phyloP scores from a whole-genome alignment of 2,888 invertebrate species.

The Drosophila suboccidentalis region DNA sequence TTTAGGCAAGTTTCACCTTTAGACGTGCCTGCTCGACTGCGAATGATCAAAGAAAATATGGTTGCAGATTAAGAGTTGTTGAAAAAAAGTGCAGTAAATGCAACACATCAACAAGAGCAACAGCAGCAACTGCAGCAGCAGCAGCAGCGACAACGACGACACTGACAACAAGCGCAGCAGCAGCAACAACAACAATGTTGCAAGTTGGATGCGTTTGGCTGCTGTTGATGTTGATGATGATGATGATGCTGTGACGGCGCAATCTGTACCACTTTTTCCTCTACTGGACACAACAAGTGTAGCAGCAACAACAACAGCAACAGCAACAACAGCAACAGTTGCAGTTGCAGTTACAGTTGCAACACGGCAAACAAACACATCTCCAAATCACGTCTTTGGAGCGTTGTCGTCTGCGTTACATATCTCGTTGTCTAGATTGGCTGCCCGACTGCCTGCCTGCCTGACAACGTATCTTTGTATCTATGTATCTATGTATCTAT shows the following conservation, averaged over 20 bases:
- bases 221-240: conserved; percentile 40
- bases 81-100: conserved; percentile 53
- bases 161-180: conserved; percentile 3
- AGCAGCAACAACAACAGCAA: conserved; percentile 53
- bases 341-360: conserved; percentile 59
- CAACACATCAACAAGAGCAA: conserved; percentile 67
- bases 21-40: conserved; percentile 28
- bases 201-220: conserved; percentile 62
- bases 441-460: conserved; percentile 43
- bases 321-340: conserved; percentile 28
- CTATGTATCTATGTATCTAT: conserved; percentile 31
- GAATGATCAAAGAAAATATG: conserved; percentile 53
- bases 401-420: conserved; percentile 72
- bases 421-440: conserved; percentile 79
- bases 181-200: conserved; percentile 34
- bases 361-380: conserved; percentile 68
- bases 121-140: conserved; percentile 31
- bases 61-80: conserved; percentile 52
- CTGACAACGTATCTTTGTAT: conserved; percentile 29
- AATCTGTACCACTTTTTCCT: conserved; percentile 79
- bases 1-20: conserved; percentile 11
- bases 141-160: conserved; percentile 17
- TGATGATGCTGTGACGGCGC: conserved; percentile 53
- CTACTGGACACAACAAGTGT: conserved; percentile 78
- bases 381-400: conserved; percentile 76